phyloP scores from a whole-genome alignment of 1,140 invertebrate species.

The Propsilocerus akamusi region DNA sequence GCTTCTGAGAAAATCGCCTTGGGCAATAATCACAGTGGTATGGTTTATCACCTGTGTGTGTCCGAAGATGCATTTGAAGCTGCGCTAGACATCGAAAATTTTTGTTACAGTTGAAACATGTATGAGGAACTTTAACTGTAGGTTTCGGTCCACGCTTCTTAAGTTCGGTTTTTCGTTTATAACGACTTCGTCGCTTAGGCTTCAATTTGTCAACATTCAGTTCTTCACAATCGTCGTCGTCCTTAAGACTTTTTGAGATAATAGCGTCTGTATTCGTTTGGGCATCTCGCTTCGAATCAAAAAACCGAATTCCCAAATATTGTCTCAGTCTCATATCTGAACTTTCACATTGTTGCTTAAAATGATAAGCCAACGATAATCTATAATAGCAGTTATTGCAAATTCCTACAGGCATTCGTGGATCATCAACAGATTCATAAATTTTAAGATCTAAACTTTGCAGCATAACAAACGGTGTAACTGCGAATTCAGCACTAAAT shows the following conservation, averaged over 20 bases:
- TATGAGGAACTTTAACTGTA: constrained; percentile 30
- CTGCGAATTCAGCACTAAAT: constrained; percentile 38
- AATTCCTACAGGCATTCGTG: constrained; percentile 37
- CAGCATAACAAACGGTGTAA: constrained; percentile 38
- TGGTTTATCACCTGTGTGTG: background rate
- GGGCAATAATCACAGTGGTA: constrained; percentile 52
- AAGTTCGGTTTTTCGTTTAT: constrained; percentile 33
- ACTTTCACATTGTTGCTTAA: constrained; percentile 42
- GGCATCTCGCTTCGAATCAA: constrained; percentile 7
- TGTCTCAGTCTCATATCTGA: constrained; percentile 37
- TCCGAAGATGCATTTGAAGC: constrained; percentile 32
- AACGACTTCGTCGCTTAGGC: constrained; percentile 20
- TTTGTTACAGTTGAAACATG: constrained; percentile 34
- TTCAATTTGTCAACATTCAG: background rate
- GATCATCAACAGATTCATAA: constrained; percentile 32
- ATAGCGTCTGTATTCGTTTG: background rate
- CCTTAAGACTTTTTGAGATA: constrained; percentile 5
- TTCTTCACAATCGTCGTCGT: background rate
- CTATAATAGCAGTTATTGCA: constrained; percentile 44
- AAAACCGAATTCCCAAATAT: constrained; percentile 30
- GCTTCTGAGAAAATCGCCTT: constrained; percentile 53
- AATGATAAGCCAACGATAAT: constrained; percentile 41
- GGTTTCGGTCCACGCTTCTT: constrained; percentile 35
- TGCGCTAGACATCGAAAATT: constrained; percentile 37
- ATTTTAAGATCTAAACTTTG: constrained; percentile 26